Percentiles rank a stretch among this genome's conserved stretches.
Conservation (phyloP, 2,113 vertebrate species). For the Vombatus ursinus region DNA sequence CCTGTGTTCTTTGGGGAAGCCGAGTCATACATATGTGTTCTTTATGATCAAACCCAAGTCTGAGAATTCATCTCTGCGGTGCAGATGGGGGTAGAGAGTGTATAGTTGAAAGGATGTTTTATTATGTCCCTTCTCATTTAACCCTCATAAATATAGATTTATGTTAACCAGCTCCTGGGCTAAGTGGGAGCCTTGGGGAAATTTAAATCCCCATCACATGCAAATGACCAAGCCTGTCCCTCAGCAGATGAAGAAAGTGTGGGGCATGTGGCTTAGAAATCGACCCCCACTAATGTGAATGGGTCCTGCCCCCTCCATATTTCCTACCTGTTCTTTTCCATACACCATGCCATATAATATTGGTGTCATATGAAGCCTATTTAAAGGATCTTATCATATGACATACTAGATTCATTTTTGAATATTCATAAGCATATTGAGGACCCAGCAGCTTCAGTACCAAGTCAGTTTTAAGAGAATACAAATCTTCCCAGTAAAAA, state of each 20-base stretch:
- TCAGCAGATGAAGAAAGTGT: not conserved
- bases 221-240: not conserved
- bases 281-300: not conserved
- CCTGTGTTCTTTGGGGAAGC: not conserved
- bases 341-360: too few relatives aligned
- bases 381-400: not conserved
- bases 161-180: not conserved
- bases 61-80: not conserved
- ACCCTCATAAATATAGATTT: not conserved
- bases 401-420: not conserved
- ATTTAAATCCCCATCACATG: not conserved
- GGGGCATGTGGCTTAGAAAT: not conserved
- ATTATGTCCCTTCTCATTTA: not conserved
- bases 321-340: not conserved
- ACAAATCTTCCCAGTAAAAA: not conserved
- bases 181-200: not conserved
- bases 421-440: conserved; percentile 5
- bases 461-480: not conserved
- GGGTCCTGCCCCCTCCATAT: not conserved
- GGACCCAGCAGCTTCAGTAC: not conserved
- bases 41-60: not conserved
- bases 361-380: not conserved
- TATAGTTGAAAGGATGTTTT: not conserved
- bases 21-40: not conserved
- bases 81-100: not conserved